Evolutionary conservation across 2,888 invertebrate genomes (phyloP).

Genomic region (Tinea trinotella): DNA sequence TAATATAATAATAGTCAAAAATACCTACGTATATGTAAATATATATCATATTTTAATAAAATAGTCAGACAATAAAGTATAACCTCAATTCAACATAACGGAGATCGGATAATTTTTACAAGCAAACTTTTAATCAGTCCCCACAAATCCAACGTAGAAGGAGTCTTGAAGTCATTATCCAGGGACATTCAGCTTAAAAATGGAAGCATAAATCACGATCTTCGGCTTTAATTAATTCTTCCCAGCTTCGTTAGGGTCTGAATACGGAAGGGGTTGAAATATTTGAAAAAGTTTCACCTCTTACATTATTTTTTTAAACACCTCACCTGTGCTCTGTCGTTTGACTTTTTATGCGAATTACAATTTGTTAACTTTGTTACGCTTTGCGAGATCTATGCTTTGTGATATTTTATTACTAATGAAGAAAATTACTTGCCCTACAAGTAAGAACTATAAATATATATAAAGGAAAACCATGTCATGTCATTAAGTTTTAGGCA

Average conservation of each 20-base stretch:
- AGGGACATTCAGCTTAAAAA: conserved; percentile 65
- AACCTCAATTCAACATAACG: not conserved
- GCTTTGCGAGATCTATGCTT: too few relatives aligned
- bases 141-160: conserved; percentile 26
- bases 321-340: conserved; percentile 17
- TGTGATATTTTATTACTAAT: too few relatives aligned
- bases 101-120: conserved; percentile 38
- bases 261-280: conserved; percentile 37
- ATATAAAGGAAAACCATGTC: too few relatives aligned
- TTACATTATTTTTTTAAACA: conserved; percentile 40
- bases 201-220: conserved; percentile 70
- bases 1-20: too few relatives aligned
- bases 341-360: conserved; percentile 13
- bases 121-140: conserved; percentile 62
- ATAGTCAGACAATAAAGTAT: not conserved
- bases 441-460: too few relatives aligned
- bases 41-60: too few relatives aligned
- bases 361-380: conserved; percentile 7
- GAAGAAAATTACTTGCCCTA: too few relatives aligned
- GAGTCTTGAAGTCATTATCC: conserved; percentile 28
- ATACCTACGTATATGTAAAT: too few relatives aligned
- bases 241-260: conserved; percentile 46
- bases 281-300: conserved; percentile 56
- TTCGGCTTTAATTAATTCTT: conserved; percentile 71
- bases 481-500: too few relatives aligned